phyloP scores from a whole-genome alignment of 2,113 vertebrate genomes.

The Manacus vitellinus region DNA sequence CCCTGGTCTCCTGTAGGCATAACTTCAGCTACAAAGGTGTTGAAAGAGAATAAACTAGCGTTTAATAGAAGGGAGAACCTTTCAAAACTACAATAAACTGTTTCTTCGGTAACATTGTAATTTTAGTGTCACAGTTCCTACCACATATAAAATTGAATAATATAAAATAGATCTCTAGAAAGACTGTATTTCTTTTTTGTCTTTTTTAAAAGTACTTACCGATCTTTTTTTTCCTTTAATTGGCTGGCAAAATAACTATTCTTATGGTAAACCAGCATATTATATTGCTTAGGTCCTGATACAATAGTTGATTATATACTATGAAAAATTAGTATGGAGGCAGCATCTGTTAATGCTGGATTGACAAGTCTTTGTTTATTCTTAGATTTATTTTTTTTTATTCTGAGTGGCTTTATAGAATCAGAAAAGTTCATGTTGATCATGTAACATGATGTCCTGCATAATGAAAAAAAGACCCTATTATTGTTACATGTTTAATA shows the following conservation, averaged over 20 bases:
- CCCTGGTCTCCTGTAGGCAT: background rate
- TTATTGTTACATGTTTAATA: background rate
- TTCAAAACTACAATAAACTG: background rate
- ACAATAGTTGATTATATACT: background rate
- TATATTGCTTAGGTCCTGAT: background rate
- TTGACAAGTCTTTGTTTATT: background rate
- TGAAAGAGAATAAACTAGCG: background rate
- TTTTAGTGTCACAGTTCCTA: background rate
- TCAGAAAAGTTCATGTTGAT: background rate
- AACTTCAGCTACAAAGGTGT: background rate
- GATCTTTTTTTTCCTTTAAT: background rate
- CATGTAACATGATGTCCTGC: background rate
- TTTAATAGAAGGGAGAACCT: background rate
- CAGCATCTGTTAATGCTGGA: background rate
- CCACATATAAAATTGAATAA: background rate
- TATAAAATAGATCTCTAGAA: background rate
- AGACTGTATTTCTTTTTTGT: background rate
- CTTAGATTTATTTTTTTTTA: background rate
- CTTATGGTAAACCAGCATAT: background rate
- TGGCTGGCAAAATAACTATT: background rate
- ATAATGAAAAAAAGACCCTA: background rate
- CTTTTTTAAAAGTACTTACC: background rate
- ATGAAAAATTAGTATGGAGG: background rate
- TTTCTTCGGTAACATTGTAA: background rate
- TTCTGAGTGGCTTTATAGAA: background rate